phyloP scores from a whole-genome alignment of 2,113 vertebrate genomes.

The Hypocryptadius cinnamomeus region DNA sequence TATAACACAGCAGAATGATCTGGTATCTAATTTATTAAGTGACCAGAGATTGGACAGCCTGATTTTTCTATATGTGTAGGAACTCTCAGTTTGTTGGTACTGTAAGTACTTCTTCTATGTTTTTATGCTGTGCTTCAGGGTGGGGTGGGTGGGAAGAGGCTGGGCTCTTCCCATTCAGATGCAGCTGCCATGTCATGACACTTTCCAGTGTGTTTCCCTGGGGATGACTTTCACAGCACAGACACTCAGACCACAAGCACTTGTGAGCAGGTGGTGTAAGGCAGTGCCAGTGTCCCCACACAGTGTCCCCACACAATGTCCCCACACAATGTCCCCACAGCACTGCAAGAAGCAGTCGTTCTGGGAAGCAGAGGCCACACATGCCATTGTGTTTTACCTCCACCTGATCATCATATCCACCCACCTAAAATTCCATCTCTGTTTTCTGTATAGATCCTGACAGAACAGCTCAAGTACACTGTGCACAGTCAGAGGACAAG shows the following conservation, averaged over 20 bases:
- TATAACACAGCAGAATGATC: background rate
- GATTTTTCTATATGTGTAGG: background rate
- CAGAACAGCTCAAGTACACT: constrained; percentile 9
- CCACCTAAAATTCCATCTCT: background rate
- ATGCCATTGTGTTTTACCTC: background rate
- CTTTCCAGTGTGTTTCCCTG: background rate
- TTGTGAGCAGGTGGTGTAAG: rapidly evolving
- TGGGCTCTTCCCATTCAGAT: background rate
- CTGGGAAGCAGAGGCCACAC: background rate
- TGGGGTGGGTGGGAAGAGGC: background rate
- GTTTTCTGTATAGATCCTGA: constrained; percentile 9
- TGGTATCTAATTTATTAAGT: background rate
- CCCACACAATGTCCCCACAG: background rate
- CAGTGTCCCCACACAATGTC: background rate
- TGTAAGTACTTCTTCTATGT: background rate
- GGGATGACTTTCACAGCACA: background rate
- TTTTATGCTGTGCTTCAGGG: background rate
- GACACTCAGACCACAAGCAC: background rate
- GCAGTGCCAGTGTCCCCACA: background rate
- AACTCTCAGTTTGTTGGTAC: background rate
- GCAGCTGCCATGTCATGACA: rapidly evolving
- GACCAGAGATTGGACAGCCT: background rate
- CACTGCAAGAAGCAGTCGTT: rapidly evolving
- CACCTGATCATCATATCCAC: background rate
- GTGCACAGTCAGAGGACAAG: constrained; percentile 37